Conservation (phyloP, 2,113 vertebrate genomes). For the Eupsittula cactorum region DNA sequence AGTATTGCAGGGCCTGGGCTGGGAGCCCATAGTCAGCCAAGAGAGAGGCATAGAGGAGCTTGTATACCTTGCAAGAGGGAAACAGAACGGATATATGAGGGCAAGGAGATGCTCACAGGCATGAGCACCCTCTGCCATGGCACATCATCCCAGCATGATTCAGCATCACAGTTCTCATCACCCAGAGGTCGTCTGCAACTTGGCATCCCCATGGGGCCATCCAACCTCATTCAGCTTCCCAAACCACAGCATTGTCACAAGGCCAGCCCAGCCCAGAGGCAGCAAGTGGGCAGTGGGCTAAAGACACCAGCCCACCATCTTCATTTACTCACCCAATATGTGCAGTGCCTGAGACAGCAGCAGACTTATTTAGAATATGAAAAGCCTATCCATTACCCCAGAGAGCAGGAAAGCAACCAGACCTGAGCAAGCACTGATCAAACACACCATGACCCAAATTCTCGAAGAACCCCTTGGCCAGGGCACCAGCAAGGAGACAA, state of each 20-base stretch:
- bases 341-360: background rate
- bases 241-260: rapidly evolving
- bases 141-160: rapidly evolving
- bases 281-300: background rate
- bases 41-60: constrained; percentile 88
- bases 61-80: constrained; percentile 81
- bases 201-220: background rate
- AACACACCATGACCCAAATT: background rate
- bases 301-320: background rate
- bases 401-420: background rate
- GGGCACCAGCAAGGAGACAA: background rate
- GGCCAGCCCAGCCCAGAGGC: background rate
- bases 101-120: rapidly evolving
- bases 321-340: background rate
- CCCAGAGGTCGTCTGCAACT: background rate
- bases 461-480: rapidly evolving
- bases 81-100: background rate
- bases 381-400: background rate
- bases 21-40: constrained; percentile 85
- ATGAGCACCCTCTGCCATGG: rapidly evolving
- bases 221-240: rapidly evolving
- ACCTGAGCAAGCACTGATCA: background rate
- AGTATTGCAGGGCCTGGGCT: constrained; percentile 89
- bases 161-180: background rate
- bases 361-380: background rate